A percentile compares a stretch with the other conserved stretches of the same genome.
These are phyloP conservation scores for Tenthredo scrophulariae DNA, from an alignment of 2,888 invertebrate species.

Conservation along the genomic window DNA sequence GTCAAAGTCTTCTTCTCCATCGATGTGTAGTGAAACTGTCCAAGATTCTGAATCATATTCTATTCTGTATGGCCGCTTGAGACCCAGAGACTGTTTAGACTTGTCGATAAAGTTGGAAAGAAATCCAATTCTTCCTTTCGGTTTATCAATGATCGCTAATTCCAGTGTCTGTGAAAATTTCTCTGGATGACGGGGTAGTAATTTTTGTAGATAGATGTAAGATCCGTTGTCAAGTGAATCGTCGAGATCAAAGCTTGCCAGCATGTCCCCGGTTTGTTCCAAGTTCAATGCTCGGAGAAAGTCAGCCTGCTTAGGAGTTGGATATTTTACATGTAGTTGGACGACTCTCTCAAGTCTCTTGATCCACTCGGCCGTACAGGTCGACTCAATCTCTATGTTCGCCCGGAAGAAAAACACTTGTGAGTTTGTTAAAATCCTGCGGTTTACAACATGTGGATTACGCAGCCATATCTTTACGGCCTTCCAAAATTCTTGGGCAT, in stretches of 20 bases:
- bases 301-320: neutral
- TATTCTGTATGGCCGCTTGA: slow-evolving; percentile 66
- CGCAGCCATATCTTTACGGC: slow-evolving; percentile 82
- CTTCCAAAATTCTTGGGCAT: slow-evolving; percentile 82
- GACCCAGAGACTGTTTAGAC: slow-evolving; percentile 78
- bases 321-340: neutral
- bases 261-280: neutral
- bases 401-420: slow-evolving; percentile 65
- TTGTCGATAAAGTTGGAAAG: slow-evolving; percentile 78
- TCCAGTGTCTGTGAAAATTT: slow-evolving; percentile 77
- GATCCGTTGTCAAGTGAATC: slow-evolving; percentile 66
- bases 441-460: slow-evolving; percentile 87
- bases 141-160: slow-evolving; percentile 74
- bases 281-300: neutral
- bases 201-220: slow-evolving; percentile 77
- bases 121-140: slow-evolving; percentile 77
- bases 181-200: slow-evolving; percentile 75
- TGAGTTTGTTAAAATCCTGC: slow-evolving; percentile 83
- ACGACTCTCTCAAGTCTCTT: neutral
- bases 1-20: slow-evolving; percentile 54
- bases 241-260: slow-evolving; percentile 55
- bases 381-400: slow-evolving; percentile 64
- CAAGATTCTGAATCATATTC: slow-evolving; percentile 59
- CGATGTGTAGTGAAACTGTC: slow-evolving; percentile 55
- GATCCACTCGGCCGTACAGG: neutral